A percentile compares a stretch with the other conserved stretches of the same genome.
These are phyloP conservation scores for Epinotia nisella DNA, from an alignment of 2,888 invertebrate genomes.

Conservation along the genomic window DNA sequence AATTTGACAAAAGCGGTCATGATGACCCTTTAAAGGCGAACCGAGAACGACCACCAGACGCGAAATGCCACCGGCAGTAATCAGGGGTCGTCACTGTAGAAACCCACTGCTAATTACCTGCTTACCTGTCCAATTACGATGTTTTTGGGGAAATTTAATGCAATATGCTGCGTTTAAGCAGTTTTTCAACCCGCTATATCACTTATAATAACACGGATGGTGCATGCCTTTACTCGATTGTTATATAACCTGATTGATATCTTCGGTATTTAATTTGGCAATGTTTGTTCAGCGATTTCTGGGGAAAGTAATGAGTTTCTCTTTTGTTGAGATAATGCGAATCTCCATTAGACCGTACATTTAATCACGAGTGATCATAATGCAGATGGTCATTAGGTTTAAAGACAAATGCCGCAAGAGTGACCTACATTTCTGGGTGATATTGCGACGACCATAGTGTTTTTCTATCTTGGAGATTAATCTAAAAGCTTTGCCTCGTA, in stretches of 20 bases:
- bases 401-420: constrained; percentile 35
- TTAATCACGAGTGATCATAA: background rate
- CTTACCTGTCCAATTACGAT: constrained; percentile 30
- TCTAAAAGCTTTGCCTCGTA: constrained; percentile 3
- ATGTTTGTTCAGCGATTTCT: constrained; percentile 11
- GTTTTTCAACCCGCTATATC: constrained; percentile 11
- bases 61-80: constrained; percentile 31
- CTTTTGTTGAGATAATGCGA: constrained; percentile 15
- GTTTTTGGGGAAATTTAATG: constrained; percentile 39
- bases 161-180: constrained; percentile 10
- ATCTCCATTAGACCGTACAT: constrained; percentile 18
- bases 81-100: constrained; percentile 29
- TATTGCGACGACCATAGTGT: constrained; percentile 27
- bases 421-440: constrained; percentile 25
- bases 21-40: constrained; percentile 14
- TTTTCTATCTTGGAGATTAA: constrained; percentile 20
- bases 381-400: background rate
- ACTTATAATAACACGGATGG: constrained; percentile 5
- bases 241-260: constrained; percentile 39
- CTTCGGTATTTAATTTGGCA: constrained; percentile 11
- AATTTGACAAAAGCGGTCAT: constrained; percentile 25
- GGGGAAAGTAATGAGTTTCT: constrained; percentile 15
- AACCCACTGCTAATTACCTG: constrained; percentile 37
- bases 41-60: constrained; percentile 7
- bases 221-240: constrained; percentile 6